phyloP scores from a whole-genome alignment of 1,140 invertebrate species.

The Achroia grisella region DNA sequence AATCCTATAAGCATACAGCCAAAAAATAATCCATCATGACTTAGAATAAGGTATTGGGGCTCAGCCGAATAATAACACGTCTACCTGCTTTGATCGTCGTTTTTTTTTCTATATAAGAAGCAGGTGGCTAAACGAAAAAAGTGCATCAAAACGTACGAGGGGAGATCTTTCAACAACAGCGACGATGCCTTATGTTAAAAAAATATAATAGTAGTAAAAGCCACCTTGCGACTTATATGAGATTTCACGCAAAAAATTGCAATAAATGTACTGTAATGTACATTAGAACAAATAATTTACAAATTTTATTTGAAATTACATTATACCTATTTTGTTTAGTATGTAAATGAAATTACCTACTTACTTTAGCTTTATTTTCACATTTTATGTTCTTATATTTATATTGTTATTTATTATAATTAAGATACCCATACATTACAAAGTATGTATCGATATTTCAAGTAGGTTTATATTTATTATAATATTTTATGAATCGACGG shows the following conservation, averaged over 20 bases:
- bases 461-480: too few species aligned
- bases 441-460: too few species aligned
- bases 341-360: too few species aligned
- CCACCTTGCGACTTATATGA: slow-evolving; percentile 2
- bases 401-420: too few species aligned
- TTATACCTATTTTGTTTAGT: too few species aligned
- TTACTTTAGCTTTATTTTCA: too few species aligned
- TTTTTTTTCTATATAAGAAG: slow-evolving; percentile 11
- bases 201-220: slow-evolving; percentile 1
- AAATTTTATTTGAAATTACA: too few species aligned
- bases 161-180: slow-evolving; percentile 11
- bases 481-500: too few species aligned
- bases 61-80: slow-evolving; percentile 11
- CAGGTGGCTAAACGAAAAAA: slow-evolving; percentile 19
- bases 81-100: slow-evolving; percentile 12
- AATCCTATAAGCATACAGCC: background rate
- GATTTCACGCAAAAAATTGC: background rate
- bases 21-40: background rate
- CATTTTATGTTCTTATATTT: too few species aligned
- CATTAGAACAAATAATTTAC: too few species aligned
- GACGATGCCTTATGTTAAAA: slow-evolving; percentile 8
- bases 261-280: too few species aligned
- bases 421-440: too few species aligned
- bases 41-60: background rate
- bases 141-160: slow-evolving; percentile 5